Conservation (phyloP, 1,140 invertebrate genomes). For the Zaprionus nigranus region DNA sequence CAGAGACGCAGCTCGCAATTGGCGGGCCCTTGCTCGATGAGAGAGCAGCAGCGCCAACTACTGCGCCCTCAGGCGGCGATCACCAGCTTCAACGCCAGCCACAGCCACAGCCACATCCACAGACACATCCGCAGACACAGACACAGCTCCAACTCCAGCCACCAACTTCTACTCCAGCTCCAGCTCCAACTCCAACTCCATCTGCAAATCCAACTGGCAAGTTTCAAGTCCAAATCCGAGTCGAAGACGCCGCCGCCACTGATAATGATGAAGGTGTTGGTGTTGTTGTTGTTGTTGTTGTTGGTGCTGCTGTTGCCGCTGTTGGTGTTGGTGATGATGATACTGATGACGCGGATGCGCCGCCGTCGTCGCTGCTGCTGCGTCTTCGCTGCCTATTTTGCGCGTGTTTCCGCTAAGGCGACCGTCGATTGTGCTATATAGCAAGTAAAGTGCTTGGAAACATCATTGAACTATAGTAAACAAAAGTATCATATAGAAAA, state of each 20-base stretch:
- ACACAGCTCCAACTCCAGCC: slow-evolving; percentile 5
- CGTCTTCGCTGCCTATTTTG: slow-evolving; percentile 7
- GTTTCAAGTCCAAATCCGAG: slow-evolving; percentile 28
- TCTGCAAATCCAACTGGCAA: slow-evolving; percentile 7
- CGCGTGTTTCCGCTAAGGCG: background rate
- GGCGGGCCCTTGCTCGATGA: slow-evolving; percentile 27
- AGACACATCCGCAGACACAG: background rate
- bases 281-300: slow-evolving; percentile 41
- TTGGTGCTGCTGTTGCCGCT: slow-evolving; percentile 69
- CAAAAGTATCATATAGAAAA: no score
- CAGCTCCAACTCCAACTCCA: background rate
- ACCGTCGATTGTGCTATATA: background rate
- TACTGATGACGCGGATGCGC: slow-evolving; percentile 77
- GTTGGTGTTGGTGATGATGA: slow-evolving; percentile 72
- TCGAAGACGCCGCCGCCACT: slow-evolving; percentile 51
- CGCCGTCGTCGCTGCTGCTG: slow-evolving; percentile 35
- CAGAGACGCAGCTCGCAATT: slow-evolving; percentile 29
- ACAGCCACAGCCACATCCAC: background rate
- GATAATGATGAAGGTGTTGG: slow-evolving; percentile 81
- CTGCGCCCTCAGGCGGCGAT: no score
- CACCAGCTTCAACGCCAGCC: slow-evolving; percentile 2
- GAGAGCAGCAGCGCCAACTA: slow-evolving; percentile 43
- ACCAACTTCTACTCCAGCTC: background rate
- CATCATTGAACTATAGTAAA: background rate
- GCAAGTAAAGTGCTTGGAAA: background rate